Conservation (phyloP, 2,113 vertebrate genomes). For the Otolemur garnettii region DNA sequence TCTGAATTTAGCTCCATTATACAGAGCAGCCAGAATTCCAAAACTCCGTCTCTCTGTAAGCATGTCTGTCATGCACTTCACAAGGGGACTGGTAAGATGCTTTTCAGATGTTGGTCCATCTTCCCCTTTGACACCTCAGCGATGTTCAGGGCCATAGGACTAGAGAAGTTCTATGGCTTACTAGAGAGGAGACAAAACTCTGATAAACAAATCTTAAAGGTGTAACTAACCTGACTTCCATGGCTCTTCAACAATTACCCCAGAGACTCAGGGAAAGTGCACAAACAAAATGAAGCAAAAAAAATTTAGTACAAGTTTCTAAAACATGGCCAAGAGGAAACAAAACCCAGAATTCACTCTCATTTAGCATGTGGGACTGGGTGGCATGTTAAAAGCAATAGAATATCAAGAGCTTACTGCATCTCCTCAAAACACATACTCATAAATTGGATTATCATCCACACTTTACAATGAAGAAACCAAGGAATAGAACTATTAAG, state of each 20-base stretch:
- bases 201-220: background rate
- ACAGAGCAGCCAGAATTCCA: background rate
- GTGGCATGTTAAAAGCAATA: background rate
- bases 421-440: background rate
- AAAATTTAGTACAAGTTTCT: background rate
- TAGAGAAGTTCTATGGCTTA: background rate
- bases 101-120: background rate
- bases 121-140: background rate
- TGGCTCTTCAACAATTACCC: background rate
- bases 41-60: background rate
- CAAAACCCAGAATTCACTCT: background rate
- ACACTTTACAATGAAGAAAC: slow-evolving; percentile 8
- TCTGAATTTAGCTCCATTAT: background rate
- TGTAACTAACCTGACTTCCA: background rate
- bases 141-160: background rate
- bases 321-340: background rate
- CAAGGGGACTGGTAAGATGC: background rate
- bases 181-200: background rate
- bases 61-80: background rate
- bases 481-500: background rate
- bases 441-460: background rate
- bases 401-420: background rate
- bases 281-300: no score
- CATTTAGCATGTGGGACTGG: background rate
- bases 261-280: background rate